Evolutionary conservation across 2,888 invertebrate species (phyloP), one percentile per base, ranked within the genome.

Genomic region (Agonopterix heracliana): DNA sequence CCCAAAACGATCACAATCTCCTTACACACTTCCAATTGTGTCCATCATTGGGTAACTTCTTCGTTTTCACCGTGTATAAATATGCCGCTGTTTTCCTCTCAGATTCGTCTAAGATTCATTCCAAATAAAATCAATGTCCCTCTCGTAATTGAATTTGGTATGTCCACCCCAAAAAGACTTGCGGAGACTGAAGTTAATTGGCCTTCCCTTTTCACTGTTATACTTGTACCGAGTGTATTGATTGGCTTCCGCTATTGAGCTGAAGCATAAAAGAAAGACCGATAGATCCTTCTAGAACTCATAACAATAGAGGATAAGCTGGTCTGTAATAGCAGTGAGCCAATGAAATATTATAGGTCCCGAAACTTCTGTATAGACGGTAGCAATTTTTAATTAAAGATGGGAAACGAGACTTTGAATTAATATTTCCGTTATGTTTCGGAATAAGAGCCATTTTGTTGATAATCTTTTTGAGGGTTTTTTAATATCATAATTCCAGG

Each of bases 231-330:
- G 26, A 26, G 40, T 44, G 50, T 56, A 52, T 55, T 50, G 62
- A 72, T 68, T 66, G 61, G 66, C 61, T 64, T 59, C 58, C 57
- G 61, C 62, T 62, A 72, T 68, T 69, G 68, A 71, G 56, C 54
- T 54, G 54, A 7, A 48, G 58, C 56, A 66, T 61, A 60, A 57
- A 67, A 68, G 68, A 72, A 74, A 67, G 68, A 53, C 68, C 61
- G 57, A 66, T 74, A 74, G 77, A 78, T 75, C 76, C 70, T 67
- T 69, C 71, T 61, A 68, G 66, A 72, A 71, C 74, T 74, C 72
- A 69, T 71, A 76, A 83, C 78, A 81, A 81, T 78, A 66, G 74
- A 63, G 71, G 79, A 77, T 81, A 75, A 78, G 68, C 72, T 70
- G 61, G 63, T 61, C 72, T 68, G 68, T 75, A 79, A 78, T 76